Evolutionary conservation across 2,888 invertebrate genomes (phyloP).

Genomic region (Scrobipalpa atriplicella): DNA sequence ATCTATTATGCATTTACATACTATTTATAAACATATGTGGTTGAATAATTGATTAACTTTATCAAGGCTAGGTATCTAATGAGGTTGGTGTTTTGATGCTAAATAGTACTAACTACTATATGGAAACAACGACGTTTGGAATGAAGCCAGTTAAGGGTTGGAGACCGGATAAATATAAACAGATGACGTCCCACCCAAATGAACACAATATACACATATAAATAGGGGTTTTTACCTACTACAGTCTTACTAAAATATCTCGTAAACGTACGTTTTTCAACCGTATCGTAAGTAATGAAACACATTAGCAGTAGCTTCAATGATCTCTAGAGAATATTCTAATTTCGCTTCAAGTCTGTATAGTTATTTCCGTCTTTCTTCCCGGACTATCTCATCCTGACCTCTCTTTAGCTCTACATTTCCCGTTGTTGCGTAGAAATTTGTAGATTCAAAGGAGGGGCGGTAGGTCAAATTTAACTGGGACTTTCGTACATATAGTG

Average conservation of each 20-base stretch:
- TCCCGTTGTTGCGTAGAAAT: constrained; percentile 40
- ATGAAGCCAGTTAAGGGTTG: constrained; percentile 38
- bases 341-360: constrained; percentile 72
- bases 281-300: constrained; percentile 42
- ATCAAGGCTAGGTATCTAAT: constrained; percentile 12
- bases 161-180: constrained; percentile 34
- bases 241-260: not conserved
- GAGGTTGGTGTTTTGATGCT: constrained; percentile 24
- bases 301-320: constrained; percentile 63
- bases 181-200: constrained; percentile 30
- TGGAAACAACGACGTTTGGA: constrained; percentile 39
- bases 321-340: constrained; percentile 67
- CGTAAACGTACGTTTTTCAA: constrained; percentile 33
- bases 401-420: constrained; percentile 47
- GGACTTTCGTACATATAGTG: constrained; percentile 44
- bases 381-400: constrained; percentile 55
- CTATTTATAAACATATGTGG: constrained; percentile 35
- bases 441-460: constrained; percentile 38
- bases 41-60: constrained; percentile 27
- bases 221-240: not conserved
- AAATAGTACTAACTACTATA: constrained; percentile 24
- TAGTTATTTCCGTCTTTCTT: constrained; percentile 72
- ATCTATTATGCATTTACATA: constrained; percentile 53
- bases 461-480: constrained; percentile 54
- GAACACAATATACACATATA: constrained; percentile 32